Conservation (phyloP, 2,888 invertebrate species). For the Leptogaster cylindrica region DNA sequence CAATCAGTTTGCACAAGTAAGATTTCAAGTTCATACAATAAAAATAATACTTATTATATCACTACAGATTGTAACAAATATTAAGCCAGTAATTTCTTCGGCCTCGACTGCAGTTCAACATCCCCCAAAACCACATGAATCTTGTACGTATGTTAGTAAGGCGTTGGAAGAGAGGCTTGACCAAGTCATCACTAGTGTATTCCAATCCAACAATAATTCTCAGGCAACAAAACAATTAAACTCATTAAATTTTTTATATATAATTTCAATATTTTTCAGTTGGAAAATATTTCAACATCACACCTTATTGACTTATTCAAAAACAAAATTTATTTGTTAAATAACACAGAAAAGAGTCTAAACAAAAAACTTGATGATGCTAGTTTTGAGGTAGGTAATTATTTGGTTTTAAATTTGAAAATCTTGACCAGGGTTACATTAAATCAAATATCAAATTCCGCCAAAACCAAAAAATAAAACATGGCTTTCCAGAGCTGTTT, state of each 20-base stretch:
- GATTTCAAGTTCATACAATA: not conserved
- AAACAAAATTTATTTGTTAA: constrained; percentile 58
- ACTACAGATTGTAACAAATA: constrained; percentile 1
- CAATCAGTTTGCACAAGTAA: constrained; percentile 56
- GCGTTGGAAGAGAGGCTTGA: constrained; percentile 56
- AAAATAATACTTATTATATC: too few relatives aligned
- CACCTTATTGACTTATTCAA: constrained; percentile 59
- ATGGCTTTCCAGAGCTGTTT: too few relatives aligned
- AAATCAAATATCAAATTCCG: too few relatives aligned
- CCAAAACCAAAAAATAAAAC: too few relatives aligned
- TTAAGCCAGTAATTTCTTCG: not conserved
- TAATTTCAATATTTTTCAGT: constrained; percentile 44
- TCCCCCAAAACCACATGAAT: too few relatives aligned
- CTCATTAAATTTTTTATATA: too few relatives aligned
- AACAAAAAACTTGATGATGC: constrained; percentile 56
- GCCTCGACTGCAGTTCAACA: too few relatives aligned
- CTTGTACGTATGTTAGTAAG: constrained; percentile 51
- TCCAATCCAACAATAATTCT: constrained; percentile 29
- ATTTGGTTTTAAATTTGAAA: too few relatives aligned
- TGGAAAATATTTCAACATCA: constrained; percentile 57
- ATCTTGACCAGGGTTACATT: too few relatives aligned
- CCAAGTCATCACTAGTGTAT: constrained; percentile 51
- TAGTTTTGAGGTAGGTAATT: constrained; percentile 51
- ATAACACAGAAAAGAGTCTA: constrained; percentile 52
- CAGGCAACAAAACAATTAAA: too few relatives aligned